Percentiles rank a stretch among this genome's conserved stretches.
These are phyloP conservation scores for Malurus splendens DNA, from an alignment of 2,797 vertebrate genomes.

Conservation along the genomic window DNA sequence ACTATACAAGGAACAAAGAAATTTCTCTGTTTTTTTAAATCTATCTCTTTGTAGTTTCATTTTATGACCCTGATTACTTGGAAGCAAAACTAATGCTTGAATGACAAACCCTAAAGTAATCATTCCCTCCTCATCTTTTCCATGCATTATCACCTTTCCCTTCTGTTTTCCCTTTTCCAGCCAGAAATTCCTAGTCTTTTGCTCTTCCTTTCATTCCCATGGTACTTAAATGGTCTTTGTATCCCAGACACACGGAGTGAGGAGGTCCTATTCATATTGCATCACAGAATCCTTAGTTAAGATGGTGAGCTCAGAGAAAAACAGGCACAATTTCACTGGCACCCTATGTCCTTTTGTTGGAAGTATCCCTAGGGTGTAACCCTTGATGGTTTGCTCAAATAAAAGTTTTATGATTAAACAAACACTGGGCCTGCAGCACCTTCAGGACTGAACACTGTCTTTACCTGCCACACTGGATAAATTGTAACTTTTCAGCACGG, in stretches of 20 bases:
- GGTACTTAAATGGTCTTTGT: not conserved
- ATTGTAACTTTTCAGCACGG: not conserved
- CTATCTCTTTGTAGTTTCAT: not conserved
- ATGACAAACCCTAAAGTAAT: not conserved
- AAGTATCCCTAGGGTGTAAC: not conserved
- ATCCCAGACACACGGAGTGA: rapidly evolving
- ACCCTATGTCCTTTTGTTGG: not conserved
- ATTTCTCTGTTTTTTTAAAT: not conserved
- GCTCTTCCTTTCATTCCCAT: not conserved
- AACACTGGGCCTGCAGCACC: not conserved
- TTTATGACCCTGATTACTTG: not conserved
- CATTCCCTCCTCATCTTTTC: not conserved
- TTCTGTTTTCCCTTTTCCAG: not conserved
- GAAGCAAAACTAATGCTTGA: not conserved
- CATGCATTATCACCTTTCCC: not conserved
- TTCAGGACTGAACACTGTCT: not conserved
- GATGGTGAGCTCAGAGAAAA: not conserved
- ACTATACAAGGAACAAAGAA: not conserved
- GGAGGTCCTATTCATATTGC: not conserved
- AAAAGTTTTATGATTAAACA: not conserved
- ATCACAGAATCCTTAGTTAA: not conserved
- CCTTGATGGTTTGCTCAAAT: not conserved
- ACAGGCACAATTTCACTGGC: not conserved
- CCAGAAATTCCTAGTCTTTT: not conserved
- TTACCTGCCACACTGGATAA: not conserved